Conservation (phyloP, 2,797 vertebrate species). For the Erpetoichthys calabaricus region DNA sequence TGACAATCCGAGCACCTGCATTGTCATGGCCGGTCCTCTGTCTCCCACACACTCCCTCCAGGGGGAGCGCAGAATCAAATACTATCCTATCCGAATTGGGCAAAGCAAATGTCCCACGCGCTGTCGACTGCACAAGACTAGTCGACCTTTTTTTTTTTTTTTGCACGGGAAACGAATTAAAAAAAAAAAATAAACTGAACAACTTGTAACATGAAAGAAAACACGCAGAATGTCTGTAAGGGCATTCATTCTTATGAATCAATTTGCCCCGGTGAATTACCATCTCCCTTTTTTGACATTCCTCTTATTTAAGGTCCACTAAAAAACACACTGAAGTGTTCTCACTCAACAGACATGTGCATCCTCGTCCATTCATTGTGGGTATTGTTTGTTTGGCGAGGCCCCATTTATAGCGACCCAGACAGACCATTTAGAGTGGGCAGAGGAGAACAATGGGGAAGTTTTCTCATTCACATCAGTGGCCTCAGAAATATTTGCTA, state of each 20-base stretch:
- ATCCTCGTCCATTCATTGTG: conserved; percentile 62
- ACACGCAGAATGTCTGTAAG: conserved; percentile 7
- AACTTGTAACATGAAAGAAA: not conserved
- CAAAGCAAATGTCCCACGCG: too few species aligned
- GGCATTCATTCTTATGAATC: conserved; percentile 20
- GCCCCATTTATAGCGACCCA: conserved; percentile 65
- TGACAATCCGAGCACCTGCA: too few species aligned
- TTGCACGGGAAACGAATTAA: too few species aligned
- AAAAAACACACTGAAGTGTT: conserved; percentile 40
- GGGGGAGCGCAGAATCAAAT: too few species aligned
- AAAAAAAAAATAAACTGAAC: conserved; percentile 3
- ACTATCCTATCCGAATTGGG: too few species aligned
- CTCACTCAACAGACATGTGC: conserved; percentile 62
- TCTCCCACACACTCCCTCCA: too few species aligned
- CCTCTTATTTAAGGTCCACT: conserved; percentile 34
- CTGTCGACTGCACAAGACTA: too few species aligned
- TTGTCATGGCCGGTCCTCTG: too few species aligned
- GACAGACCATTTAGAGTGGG: conserved; percentile 61
- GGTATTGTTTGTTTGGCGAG: conserved; percentile 82
- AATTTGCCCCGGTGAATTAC: conserved; percentile 28
- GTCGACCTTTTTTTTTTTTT: too few species aligned
- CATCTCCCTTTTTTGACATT: conserved; percentile 28
- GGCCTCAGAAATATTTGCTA: conserved; percentile 66
- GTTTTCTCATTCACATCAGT: conserved; percentile 53
- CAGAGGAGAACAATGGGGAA: conserved; percentile 63